Conservation (phyloP, 2,888 invertebrate genomes). For the Carabus problematicus region DNA sequence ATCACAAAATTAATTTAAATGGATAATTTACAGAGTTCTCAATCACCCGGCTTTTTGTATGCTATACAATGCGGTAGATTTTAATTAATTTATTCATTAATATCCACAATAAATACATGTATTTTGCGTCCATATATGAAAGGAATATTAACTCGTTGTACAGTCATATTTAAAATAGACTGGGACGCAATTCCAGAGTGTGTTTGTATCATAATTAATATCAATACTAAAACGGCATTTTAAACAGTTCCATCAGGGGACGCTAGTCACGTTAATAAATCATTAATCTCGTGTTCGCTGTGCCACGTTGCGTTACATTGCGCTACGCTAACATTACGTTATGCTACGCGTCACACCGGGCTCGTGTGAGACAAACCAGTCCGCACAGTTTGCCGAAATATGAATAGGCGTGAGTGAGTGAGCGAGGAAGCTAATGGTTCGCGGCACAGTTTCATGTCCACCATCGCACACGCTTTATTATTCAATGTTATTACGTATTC, state of each 20-base stretch:
- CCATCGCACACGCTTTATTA: constrained; percentile 39
- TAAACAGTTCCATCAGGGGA: constrained; percentile 34
- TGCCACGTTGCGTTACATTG: not conserved
- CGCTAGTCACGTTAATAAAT: constrained; percentile 39
- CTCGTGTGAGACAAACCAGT: no score
- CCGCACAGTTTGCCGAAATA: no score
- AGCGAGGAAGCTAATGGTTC: constrained; percentile 27
- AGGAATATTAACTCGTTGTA: not conserved
- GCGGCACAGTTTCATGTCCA: constrained; percentile 36
- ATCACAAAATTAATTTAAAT: no score
- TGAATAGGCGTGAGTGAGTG: not conserved
- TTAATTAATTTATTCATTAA: not conserved
- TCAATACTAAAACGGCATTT: constrained; percentile 31
- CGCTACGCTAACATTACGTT: no score
- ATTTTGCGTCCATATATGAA: not conserved
- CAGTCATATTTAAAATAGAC: constrained; percentile 1
- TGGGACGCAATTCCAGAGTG: constrained; percentile 9
- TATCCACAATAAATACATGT: not conserved
- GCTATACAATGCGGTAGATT: no score
- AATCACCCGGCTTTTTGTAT: no score
- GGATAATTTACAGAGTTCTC: no score
- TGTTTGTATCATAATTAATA: constrained; percentile 39
- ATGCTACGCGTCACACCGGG: no score
- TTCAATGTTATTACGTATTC: constrained; percentile 36
- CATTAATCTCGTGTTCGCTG: constrained; percentile 34